Percentiles rank a stretch among this genome's conserved stretches.
Conservation (phyloP, 2,888 invertebrate species). For the Ormyrus pomaceus region DNA sequence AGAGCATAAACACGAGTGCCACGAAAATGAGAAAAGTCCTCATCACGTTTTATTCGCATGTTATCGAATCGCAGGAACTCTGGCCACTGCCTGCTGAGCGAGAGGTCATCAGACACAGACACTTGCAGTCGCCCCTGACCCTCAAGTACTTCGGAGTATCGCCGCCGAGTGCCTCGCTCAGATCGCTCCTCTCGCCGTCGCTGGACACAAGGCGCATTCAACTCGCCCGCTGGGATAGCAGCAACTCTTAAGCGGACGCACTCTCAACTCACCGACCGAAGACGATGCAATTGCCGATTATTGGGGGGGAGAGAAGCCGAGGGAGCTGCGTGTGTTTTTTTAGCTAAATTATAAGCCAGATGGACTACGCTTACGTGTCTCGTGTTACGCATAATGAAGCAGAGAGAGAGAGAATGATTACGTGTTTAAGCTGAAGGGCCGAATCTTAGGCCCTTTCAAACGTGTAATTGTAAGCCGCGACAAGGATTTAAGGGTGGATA, state of each 20-base stretch:
- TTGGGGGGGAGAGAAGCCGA: not conserved
- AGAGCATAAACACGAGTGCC: not conserved
- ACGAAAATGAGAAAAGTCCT: not conserved
- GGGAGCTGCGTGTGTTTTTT: slow-evolving; percentile 28
- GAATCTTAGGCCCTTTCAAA: slow-evolving; percentile 18
- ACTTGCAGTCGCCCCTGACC: slow-evolving; percentile 82
- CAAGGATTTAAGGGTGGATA: not conserved
- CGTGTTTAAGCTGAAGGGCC: slow-evolving; percentile 34
- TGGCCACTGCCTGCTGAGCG: slow-evolving; percentile 81
- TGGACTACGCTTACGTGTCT: slow-evolving; percentile 72
- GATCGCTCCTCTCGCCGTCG: slow-evolving; percentile 79
- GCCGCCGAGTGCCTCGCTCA: slow-evolving; percentile 78
- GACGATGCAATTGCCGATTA: too few species aligned
- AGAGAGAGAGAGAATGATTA: slow-evolving; percentile 23
- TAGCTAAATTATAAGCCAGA: slow-evolving; percentile 46
- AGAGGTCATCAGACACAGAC: slow-evolving; percentile 83
- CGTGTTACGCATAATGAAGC: slow-evolving; percentile 52
- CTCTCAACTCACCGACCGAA: too few species aligned
- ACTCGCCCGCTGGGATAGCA: slow-evolving; percentile 73
- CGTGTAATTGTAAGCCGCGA: not conserved
- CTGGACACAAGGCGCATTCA: slow-evolving; percentile 77
- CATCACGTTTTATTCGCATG: slow-evolving; percentile 27
- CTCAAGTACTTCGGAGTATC: slow-evolving; percentile 77
- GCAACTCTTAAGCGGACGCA: slow-evolving; percentile 56
- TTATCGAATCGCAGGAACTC: slow-evolving; percentile 76